Base-by-base conservation (phyloP, 2,797 vertebrate genomes). In the Eurystomus glaucurus region DNA sequence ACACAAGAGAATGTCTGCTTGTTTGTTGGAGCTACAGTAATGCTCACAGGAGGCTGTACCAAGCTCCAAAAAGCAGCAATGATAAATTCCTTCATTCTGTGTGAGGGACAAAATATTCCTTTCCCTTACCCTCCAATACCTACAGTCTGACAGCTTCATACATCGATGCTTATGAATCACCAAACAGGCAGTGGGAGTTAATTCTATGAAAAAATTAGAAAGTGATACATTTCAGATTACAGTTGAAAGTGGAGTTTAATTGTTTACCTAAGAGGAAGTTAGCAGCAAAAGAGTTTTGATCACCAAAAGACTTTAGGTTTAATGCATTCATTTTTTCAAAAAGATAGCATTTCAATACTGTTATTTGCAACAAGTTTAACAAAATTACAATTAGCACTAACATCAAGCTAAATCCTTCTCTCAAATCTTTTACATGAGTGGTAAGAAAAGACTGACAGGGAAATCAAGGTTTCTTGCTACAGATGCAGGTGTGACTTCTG, bases 261-360 rank as follows among this genome's bases (percentile, higher is more conserved):
- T 89, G 43, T 92, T 94, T 88, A 80, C n/a, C 39, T 94, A 66
- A 93, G 33, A 94, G 60, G 72, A 96, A 96, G 75, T 64, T 64
- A 88, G 91, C 23, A 91, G 26, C 60, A 35, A 45, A 93, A 88
- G 52, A 79, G 33, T 82, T 88, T 88, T 81, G 18, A 18, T 92
- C 75, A 64, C 31, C 14, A n/a, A 77, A 91, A 83, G 23, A 31
- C 64, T 74, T 90, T 4, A 91, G 62, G 23, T 54, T 57, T 84
- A 79, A 62, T 79, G 35, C 11, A 79, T 43, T 55, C 15, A 3
- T 2, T 54, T 94, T 64, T 79, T 70, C 6, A 50, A 76, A 97
- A 64, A 72, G 5, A 37, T 3, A 19, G 2, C 0, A 39, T 79
- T 93, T 79, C 65, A 39, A 17, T 70, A 39, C 65, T 70, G 33